Base-by-base conservation (phyloP, 2,888 invertebrate species). In the Cheiracanthium punctorium region DNA sequence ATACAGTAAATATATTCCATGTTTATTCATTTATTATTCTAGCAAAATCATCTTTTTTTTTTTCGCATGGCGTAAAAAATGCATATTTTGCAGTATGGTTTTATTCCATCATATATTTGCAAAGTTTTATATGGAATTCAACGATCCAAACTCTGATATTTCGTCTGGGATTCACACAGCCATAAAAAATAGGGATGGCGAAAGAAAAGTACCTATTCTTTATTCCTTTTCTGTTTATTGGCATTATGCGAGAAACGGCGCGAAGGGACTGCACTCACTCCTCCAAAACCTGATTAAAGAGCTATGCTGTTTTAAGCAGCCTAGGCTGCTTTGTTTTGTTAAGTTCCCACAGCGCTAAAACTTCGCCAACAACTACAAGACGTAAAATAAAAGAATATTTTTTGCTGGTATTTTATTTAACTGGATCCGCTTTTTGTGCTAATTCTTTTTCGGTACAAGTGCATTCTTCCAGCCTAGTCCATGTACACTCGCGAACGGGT, bases 251-350 rank as follows among this genome's bases (percentile, higher is more conserved):
- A 10, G 71, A 30, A 58, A 64, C n/a, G 71, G 58, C 71, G 37
- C 79, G 41, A 37, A 80, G 71, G 71, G 71, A 80, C 79, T 20
- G 12, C n/a, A 7, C 52, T 24, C 43, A 8, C 69, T 33, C 32
- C 79, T 79, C 52, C 32, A 69, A 81, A 75, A 75, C 81, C 75
- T 82, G 75, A 82, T 75, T 75, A 82, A 74, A 75, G 41, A 33
- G 24, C 48, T 67, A 80, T 74, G 75, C 81, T 82, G 81, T 70
- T 82, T 82, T 75, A 82, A 82, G 70, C 75, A 82, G 75, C 14
- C 24, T 24, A 17, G 48, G 28, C 41, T 48, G 52, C 70, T 48
- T 69, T 75, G 81, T 82, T 82, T 82, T 75, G 58, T 69, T 70
- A 82, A 43, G 70, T 70, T 75, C 65, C 41, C 65, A 64, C 28